Conservation (phyloP, 2,888 invertebrate genomes). For the Phasia obesa region DNA sequence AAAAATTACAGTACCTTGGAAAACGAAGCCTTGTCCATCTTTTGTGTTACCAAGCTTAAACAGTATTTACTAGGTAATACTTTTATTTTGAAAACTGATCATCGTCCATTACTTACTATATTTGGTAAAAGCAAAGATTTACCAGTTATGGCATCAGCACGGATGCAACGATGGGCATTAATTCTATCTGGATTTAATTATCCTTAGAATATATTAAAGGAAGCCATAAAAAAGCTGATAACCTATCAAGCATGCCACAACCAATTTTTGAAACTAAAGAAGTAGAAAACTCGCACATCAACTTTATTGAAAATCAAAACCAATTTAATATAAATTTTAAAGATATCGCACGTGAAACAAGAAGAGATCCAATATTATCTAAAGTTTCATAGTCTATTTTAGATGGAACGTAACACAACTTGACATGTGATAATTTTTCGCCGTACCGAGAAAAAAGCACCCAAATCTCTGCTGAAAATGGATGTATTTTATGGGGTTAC, state of each 20-base stretch:
- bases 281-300: constrained; percentile 47
- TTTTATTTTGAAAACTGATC: constrained; percentile 64
- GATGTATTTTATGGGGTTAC: constrained; percentile 46
- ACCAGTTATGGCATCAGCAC: constrained; percentile 56
- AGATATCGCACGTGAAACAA: constrained; percentile 55
- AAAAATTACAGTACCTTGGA: constrained; percentile 67
- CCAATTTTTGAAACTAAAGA: constrained; percentile 12
- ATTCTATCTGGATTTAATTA: constrained; percentile 65
- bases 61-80: constrained; percentile 62
- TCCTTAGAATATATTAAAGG: constrained; percentile 60
- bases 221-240: constrained; percentile 59
- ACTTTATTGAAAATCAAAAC: constrained; percentile 57
- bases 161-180: constrained; percentile 40
- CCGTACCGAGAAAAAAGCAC: constrained; percentile 71
- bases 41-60: constrained; percentile 63
- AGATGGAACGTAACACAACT: constrained; percentile 25
- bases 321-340: constrained; percentile 49
- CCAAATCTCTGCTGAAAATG: constrained; percentile 72
- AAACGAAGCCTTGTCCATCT: constrained; percentile 60
- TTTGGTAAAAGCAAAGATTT: constrained; percentile 64
- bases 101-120: constrained; percentile 62
- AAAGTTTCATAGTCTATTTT: constrained; percentile 33
- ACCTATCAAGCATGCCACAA: constrained; percentile 41
- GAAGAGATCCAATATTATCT: constrained; percentile 45
- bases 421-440: constrained; percentile 41